Evolutionary conservation across 2,113 vertebrate genomes (phyloP).

Genomic region (Prunella himalayana): DNA sequence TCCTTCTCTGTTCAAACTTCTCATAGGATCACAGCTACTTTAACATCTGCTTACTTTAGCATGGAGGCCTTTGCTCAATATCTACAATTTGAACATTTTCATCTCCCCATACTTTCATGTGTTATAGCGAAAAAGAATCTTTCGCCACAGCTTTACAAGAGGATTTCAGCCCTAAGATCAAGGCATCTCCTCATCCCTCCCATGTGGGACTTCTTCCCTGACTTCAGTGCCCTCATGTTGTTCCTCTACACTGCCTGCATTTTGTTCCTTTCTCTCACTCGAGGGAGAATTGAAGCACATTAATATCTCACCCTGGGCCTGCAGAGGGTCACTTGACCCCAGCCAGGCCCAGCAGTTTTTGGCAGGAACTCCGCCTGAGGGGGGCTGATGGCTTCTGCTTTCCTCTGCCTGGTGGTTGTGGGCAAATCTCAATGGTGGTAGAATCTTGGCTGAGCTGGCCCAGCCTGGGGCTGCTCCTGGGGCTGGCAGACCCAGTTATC

Average conservation of each 20-base stretch:
- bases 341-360: neutral
- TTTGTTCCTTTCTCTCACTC: neutral
- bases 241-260: neutral
- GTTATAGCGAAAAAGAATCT: neutral
- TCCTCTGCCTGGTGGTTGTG: neutral
- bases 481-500: neutral
- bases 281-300: neutral
- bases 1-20: neutral
- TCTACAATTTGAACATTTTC: neutral
- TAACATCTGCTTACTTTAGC: neutral
- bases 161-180: neutral
- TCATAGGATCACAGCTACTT: neutral
- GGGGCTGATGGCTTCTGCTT: neutral
- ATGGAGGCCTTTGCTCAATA: neutral
- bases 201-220: neutral
- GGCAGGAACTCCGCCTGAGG: fast-evolving
- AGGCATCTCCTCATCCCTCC: neutral
- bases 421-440: neutral
- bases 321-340: neutral
- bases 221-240: neutral
- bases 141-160: neutral
- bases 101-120: neutral
- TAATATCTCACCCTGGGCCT: neutral
- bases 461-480: neutral
- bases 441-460: neutral